Evolutionary conservation across 2,113 vertebrate species (phyloP).

Genomic region (Ochotona curzoniae): DNA sequence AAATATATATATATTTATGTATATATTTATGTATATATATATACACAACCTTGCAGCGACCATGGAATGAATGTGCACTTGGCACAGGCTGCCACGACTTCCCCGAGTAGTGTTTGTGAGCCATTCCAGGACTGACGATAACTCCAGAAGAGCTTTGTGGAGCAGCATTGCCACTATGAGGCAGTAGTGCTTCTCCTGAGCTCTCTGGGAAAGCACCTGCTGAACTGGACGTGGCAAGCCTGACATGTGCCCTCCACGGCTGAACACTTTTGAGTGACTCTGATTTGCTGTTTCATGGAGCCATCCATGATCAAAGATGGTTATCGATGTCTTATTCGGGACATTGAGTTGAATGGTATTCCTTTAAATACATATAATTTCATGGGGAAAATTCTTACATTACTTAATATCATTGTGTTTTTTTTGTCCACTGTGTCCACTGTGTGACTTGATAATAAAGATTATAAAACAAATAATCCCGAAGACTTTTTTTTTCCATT

Average conservation of each 20-base stretch:
- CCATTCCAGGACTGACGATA: not conserved
- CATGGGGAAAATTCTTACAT: not conserved
- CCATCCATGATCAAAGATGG: slow-evolving; percentile 6
- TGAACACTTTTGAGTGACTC: slow-evolving; percentile 37
- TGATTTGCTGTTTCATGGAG: not conserved
- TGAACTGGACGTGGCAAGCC: not conserved
- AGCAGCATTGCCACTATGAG: not conserved
- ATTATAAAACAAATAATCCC: not conserved
- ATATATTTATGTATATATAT: too few relatives aligned
- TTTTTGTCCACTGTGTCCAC: not conserved
- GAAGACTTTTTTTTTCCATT: not conserved
- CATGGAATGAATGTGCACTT: rapidly evolving
- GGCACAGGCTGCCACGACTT: rapidly evolving
- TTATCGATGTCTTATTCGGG: not conserved
- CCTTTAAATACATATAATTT: slow-evolving; percentile 22
- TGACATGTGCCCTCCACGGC: not conserved
- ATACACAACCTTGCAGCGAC: not conserved
- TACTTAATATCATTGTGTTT: slow-evolving; percentile 21
- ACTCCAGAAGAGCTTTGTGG: not conserved
- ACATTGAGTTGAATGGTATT: slow-evolving; percentile 38
- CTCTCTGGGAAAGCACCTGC: not conserved
- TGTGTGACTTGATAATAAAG: not conserved
- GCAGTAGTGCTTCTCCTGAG: slow-evolving; percentile 25
- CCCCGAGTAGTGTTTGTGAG: not conserved
- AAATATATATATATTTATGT: too few relatives aligned